Evolutionary conservation across 2,797 vertebrate species (phyloP), one percentile per base, ranked within the genome.

Genomic region (Mycteria americana): DNA sequence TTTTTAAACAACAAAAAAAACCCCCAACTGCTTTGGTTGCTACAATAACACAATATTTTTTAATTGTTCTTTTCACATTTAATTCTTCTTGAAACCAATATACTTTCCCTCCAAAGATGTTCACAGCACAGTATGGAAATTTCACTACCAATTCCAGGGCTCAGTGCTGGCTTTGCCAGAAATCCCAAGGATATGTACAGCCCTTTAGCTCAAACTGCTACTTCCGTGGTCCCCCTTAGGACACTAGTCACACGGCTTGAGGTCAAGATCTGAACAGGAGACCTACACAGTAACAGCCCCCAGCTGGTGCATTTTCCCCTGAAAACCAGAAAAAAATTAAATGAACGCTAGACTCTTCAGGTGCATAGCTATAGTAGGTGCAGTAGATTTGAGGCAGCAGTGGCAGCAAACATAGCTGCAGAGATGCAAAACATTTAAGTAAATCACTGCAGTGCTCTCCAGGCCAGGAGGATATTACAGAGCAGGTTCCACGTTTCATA

Each of bases 21-120:
- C 0, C 1, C 22, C 25, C 45, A 60, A 46, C 45, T 72, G 37
- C 64, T 95, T 95, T 85, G 67, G 87, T 98, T 98, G 93, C 94
- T 96, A 95, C 59, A n/a, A 97, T 97, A 98, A 93, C 83, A 82
- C 31, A 79, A 35, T 90, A 89, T 90, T 95, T 97, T 95, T 94
- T 97, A 98, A 97, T 97, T 97, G 92, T 96, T 93, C 85, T 97
- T 92, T 96, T 97, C 90, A 82, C 50, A 91, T 96, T 97, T 94
- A 95, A 50, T 95, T 97, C 54, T 93, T 89, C n/a, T 93, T 72
- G 68, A 97, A 96, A 96, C 39, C 64, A 93, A 89, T 85, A 89
- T 91, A 92, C 82, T 97, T 95, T 95, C 92, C 76, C 86, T 96
- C 53, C 35, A 91, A 95, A 97, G 79, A 82, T 57, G 14, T 68